A percentile compares a stretch with the other conserved stretches of the same genome.
phyloP scores from a whole-genome alignment of 2,797 vertebrate species.

The Muraenolepis orangiensis region DNA sequence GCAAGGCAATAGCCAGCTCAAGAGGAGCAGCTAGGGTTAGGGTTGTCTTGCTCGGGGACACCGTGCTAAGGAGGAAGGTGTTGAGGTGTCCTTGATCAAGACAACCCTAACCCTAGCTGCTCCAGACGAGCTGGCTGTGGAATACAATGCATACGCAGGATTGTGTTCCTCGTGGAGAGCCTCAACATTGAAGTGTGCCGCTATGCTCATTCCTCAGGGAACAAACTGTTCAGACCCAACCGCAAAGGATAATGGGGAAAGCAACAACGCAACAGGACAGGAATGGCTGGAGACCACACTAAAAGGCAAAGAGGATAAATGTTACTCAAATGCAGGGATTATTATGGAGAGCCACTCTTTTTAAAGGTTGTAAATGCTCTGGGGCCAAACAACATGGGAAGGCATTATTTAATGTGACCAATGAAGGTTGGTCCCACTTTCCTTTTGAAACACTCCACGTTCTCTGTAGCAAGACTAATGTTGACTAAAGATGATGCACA shows the following conservation, averaged over 20 bases:
- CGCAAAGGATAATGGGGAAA: slow-evolving; percentile 45
- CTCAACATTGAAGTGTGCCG: slow-evolving; percentile 26
- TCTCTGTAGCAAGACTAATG: neutral
- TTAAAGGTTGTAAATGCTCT: slow-evolving; percentile 41
- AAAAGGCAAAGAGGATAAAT: slow-evolving; percentile 57
- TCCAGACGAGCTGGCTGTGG: too few relatives aligned
- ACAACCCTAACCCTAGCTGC: too few relatives aligned
- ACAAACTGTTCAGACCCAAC: slow-evolving; percentile 48
- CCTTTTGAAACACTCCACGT: neutral
- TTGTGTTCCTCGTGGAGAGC: slow-evolving; percentile 29
- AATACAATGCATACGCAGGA: slow-evolving; percentile 39
- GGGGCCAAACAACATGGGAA: neutral
- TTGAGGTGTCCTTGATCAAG: too few relatives aligned
- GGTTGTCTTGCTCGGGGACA: too few relatives aligned
- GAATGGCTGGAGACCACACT: slow-evolving; percentile 26
- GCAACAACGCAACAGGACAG: slow-evolving; percentile 45
- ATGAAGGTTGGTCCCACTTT: neutral
- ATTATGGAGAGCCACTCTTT: slow-evolving; percentile 68
- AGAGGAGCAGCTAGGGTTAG: too few relatives aligned
- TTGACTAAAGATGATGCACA: neutral
- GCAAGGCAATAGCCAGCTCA: too few relatives aligned
- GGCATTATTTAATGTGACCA: neutral
- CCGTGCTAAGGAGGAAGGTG: too few relatives aligned
- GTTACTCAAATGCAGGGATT: slow-evolving; percentile 57
- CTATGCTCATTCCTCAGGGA: slow-evolving; percentile 52